Evolutionary conservation across 2,888 invertebrate genomes (phyloP).

Genomic region (Mythimna impura): DNA sequence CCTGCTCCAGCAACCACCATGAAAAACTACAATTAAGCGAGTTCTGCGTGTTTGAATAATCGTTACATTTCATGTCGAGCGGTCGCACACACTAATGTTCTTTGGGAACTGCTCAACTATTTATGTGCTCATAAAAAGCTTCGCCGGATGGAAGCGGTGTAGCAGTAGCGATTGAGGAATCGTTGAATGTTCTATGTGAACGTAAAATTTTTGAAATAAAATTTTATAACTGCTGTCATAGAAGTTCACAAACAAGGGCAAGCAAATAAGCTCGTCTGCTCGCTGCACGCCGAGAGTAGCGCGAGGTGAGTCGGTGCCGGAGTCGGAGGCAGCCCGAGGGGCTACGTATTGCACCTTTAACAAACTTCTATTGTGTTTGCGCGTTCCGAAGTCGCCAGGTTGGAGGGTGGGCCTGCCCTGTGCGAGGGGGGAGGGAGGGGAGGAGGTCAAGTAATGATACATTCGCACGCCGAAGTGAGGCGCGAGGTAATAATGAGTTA

Average conservation of each 20-base stretch:
- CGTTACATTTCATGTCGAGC: constrained; percentile 38
- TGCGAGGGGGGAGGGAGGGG: constrained; percentile 34
- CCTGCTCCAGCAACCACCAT: constrained; percentile 42
- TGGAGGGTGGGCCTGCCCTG: constrained; percentile 41
- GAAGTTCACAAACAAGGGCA: constrained; percentile 43
- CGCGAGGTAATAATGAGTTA: constrained; percentile 91
- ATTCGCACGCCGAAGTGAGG: constrained; percentile 86
- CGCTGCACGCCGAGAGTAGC: neutral
- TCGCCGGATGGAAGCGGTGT: neutral
- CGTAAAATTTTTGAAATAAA: constrained; percentile 32
- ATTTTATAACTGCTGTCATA: constrained; percentile 17
- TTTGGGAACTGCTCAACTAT: constrained; percentile 31
- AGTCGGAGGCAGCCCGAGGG: constrained; percentile 17
- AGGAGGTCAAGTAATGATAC: constrained; percentile 84
- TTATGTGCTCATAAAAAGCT: constrained; percentile 33
- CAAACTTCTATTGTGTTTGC: constrained; percentile 74
- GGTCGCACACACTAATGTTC: constrained; percentile 20
- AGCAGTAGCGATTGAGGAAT: neutral
- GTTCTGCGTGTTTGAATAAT: constrained; percentile 57
- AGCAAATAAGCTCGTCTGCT: constrained; percentile 51
- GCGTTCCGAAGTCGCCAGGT: constrained; percentile 50
- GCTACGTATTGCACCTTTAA: constrained; percentile 68
- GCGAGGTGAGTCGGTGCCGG: neutral
- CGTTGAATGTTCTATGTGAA: constrained; percentile 11
- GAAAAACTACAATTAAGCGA: constrained; percentile 61